Conservation (phyloP, 2,797 vertebrate genomes). For the Takifugu rubripes region DNA sequence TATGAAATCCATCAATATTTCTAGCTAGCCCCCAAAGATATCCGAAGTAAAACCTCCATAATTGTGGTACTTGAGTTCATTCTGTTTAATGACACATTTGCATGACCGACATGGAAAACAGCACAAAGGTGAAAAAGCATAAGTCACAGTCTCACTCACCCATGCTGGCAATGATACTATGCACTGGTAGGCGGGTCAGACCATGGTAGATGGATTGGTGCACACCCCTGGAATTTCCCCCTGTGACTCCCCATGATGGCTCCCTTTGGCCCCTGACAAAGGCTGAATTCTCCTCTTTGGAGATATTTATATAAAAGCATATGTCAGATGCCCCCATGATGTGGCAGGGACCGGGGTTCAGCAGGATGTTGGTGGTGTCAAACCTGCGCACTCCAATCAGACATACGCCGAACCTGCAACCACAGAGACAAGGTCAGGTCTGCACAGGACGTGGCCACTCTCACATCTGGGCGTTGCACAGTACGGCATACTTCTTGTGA, state of each 20-base stretch:
- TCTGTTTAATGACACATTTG: slow-evolving; percentile 9
- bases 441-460: background rate
- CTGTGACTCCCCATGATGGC: slow-evolving; percentile 65
- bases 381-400: slow-evolving; percentile 80
- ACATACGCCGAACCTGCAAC: slow-evolving; percentile 80
- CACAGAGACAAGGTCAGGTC: slow-evolving; percentile 11
- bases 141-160: slow-evolving; percentile 64
- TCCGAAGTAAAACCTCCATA: slow-evolving; percentile 23
- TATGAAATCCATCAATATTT: slow-evolving; percentile 19
- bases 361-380: slow-evolving; percentile 80
- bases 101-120: slow-evolving; percentile 18
- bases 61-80: slow-evolving; percentile 6
- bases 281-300: slow-evolving; percentile 85
- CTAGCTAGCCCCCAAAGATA: slow-evolving; percentile 7
- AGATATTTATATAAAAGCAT: slow-evolving; percentile 86
- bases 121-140: background rate
- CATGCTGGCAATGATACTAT: slow-evolving; percentile 88
- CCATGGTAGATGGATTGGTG: slow-evolving; percentile 79
- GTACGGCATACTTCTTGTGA: slow-evolving; percentile 80
- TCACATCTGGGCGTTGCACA: slow-evolving; percentile 1
- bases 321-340: slow-evolving; percentile 82
- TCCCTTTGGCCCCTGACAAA: slow-evolving; percentile 80
- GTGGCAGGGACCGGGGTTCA: slow-evolving; percentile 83
- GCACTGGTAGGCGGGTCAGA: slow-evolving; percentile 81
- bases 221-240: slow-evolving; percentile 65